phyloP scores from a whole-genome alignment of 2,113 vertebrate genomes.

The Tauraco erythrolophus region DNA sequence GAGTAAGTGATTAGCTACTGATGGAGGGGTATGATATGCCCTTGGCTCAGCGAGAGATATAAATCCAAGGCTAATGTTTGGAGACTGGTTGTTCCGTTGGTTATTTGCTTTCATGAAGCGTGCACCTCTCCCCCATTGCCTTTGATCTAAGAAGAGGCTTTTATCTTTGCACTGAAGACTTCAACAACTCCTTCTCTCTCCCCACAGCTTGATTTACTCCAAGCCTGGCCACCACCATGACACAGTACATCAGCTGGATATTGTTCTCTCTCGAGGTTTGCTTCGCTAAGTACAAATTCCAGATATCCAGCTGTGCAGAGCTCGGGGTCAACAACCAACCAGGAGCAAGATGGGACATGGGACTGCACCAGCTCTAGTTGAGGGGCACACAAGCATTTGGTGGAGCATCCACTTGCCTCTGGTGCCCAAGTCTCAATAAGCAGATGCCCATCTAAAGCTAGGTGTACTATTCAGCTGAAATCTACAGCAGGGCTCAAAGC shows the following conservation, averaged over 20 bases:
- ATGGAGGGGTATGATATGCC: background rate
- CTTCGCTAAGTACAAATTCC: background rate
- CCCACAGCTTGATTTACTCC: background rate
- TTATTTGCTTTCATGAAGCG: background rate
- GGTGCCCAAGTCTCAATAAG: background rate
- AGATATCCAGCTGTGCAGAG: background rate
- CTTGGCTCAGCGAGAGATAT: background rate
- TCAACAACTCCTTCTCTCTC: background rate
- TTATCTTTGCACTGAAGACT: background rate
- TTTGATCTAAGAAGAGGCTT: background rate
- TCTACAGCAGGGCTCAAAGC: background rate
- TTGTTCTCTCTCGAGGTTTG: background rate
- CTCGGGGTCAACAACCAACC: background rate
- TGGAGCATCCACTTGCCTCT: background rate
- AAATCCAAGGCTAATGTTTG: background rate
- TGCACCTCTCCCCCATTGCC: background rate
- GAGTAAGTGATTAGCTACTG: background rate
- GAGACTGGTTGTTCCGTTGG: background rate
- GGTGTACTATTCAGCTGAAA: background rate
- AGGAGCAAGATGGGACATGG: fast-evolving
- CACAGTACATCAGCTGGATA: background rate
- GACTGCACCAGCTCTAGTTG: background rate
- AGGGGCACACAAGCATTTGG: background rate
- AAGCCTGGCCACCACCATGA: background rate
- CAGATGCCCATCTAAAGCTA: background rate